Evolutionary conservation across 2,797 vertebrate species (phyloP), one percentile per base, ranked within the genome.

Genomic region (Macropodus opercularis): DNA sequence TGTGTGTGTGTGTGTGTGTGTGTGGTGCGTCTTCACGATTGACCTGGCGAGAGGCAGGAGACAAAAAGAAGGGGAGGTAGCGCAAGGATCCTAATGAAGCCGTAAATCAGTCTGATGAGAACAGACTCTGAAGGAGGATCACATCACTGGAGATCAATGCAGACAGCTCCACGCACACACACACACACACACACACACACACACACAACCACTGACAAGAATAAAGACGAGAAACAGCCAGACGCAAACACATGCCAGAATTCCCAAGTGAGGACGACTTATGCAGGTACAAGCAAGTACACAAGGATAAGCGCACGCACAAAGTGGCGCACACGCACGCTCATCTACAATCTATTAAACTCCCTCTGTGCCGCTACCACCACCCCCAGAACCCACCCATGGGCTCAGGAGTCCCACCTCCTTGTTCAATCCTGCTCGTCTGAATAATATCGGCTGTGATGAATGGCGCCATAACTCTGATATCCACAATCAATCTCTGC

Each of bases 401-500:
- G 59, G 62, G 83, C 78, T 93, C 91, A 94, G 93, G 91, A 94
- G 94, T 95, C 93, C 94, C 95, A 94, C 94, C 95, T 94, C 94
- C 94, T 92, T 92, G 94, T 94, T 96, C 94, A 93, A 94, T 94
- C 93, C 93, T 23, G 64, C 92, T 94, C 93, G 94, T 96, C 95
- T 96, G 95, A 97, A 97, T 97, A 96, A 97, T 96, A 96, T 95
- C 93, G 91, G 92, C 92, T 79, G 94, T 97, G 96, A 97, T 95
- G 94, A 96, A 98, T 95, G 95, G 92, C 92, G 90, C 94, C 94
- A 95, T 95, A 95, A 95, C 94, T 95, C 95, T 93, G 93, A 97
- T 96, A 97, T 95, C 95, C 95, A 94, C 95, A 95, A 97, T 96
- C 95, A 96, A 96, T 96, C 96, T 95, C 94, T 93, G 94, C 94